Base-by-base conservation (phyloP, 2,888 invertebrate species). In the Leptinotarsa peninsularis region DNA sequence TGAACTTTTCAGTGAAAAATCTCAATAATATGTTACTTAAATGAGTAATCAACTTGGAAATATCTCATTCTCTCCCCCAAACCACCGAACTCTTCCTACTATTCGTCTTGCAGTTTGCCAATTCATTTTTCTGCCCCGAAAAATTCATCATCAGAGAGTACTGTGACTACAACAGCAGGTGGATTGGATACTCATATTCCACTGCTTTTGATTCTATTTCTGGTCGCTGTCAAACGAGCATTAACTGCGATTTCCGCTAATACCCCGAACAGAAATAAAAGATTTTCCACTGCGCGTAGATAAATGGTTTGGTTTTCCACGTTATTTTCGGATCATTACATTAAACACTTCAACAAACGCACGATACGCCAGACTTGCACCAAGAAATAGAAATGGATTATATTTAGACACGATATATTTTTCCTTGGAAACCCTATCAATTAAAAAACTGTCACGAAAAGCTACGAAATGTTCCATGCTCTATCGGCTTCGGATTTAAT, bases 261-360 rank as follows among this genome's bases (percentile, higher is more conserved):
- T 58, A 21, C 23, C 23, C 23, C 21, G 27, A 13, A 23, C 15
- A 58, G 58, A 58, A 58, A 58, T 58, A 2, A 58, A 58, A 23
- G 58, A 58, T 58, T 58, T 58, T 58, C 23, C 58, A 13, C 21
- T 15, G 14, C 21, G 23, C 14, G 58, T 15, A 63, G 33, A 63
- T 63, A 43, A 63, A 33, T 63, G 63, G n/a, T 63, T 58, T n/a
- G 10, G 33, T 17, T 43, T 43, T 63, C 21, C 63, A 43, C 63
- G 27, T 63, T 63, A 63, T 63, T 63, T 63, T 63, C 63, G 63
- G 63, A 43, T 63, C 63, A 63, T 63, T 63, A 63, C 63, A 63
- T 63, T 63, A 13, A 33, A 63, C 63, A 63, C 63, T 63, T 63
- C 63, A 63, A 63, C 63, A 43, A 63, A 63, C 63, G n/a, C n/a